Conservation (phyloP, 2,797 vertebrate species). For the Tadarida brasiliensis region DNA sequence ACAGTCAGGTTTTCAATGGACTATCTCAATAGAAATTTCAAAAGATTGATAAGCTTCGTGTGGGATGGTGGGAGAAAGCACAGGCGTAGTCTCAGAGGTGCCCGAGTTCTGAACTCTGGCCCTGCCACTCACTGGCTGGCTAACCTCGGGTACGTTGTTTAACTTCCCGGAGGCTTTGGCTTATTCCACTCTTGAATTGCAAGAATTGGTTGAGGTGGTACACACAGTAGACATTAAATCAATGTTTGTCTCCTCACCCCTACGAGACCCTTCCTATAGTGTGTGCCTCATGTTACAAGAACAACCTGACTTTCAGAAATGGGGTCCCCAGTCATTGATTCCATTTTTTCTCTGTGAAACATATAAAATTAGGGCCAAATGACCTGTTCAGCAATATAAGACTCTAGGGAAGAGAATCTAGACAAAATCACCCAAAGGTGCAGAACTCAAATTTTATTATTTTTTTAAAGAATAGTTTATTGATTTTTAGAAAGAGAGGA, state of each 20-base stretch:
- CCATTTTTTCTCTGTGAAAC: conserved; percentile 52
- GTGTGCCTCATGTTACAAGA: neutral
- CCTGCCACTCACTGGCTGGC: neutral
- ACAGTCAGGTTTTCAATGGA: neutral
- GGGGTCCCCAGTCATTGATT: neutral
- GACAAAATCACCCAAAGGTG: conserved; percentile 15
- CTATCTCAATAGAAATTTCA: neutral
- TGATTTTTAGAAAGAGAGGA: too few species aligned
- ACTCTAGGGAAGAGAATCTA: neutral
- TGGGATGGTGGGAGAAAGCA: neutral
- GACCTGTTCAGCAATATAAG: neutral
- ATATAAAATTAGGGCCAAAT: conserved; percentile 61
- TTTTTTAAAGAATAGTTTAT: too few species aligned
- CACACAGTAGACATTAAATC: neutral
- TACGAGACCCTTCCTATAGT: neutral
- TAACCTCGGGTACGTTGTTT: neutral
- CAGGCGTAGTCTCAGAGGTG: neutral
- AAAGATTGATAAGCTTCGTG: neutral
- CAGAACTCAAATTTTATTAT: neutral
- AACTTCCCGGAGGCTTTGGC: neutral
- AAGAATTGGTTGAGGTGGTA: neutral
- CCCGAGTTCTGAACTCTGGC: neutral
- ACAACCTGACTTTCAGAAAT: conserved; percentile 42
- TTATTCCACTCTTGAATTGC: neutral
- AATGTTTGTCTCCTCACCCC: neutral